Evolutionary conservation across 2,113 vertebrate genomes (phyloP).

Genomic region (Ceyx cyanopectus): DNA sequence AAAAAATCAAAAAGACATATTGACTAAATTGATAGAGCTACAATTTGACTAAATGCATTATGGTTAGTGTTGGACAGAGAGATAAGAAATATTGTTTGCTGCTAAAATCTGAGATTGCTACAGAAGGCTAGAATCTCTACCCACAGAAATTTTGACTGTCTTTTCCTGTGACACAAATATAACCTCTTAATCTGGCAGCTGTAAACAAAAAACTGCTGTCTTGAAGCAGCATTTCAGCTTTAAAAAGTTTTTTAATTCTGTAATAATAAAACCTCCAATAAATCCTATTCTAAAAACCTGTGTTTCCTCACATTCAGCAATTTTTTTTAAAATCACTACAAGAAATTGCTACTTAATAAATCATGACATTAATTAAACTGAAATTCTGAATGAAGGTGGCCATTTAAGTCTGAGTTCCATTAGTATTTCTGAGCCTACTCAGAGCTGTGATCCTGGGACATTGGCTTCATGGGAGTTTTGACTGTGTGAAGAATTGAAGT

Average conservation of each 20-base stretch:
- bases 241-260: neutral
- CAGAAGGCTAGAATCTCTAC: neutral
- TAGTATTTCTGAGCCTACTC: neutral
- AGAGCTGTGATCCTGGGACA: neutral
- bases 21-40: neutral
- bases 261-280: neutral
- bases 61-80: neutral
- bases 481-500: slow-evolving; percentile 33
- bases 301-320: neutral
- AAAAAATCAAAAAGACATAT: neutral
- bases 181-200: neutral
- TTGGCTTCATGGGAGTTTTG: neutral
- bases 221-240: neutral
- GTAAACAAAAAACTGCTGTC: neutral
- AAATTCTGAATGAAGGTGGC: neutral
- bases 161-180: neutral
- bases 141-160: neutral
- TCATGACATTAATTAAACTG: neutral
- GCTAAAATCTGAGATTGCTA: neutral
- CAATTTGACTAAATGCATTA: neutral
- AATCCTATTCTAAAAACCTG: neutral
- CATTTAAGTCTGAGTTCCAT: neutral
- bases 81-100: neutral
- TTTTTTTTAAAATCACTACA: neutral
- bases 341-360: neutral